phyloP scores from a whole-genome alignment of 2,888 invertebrate species.

The Lepidochitona cinerea region DNA sequence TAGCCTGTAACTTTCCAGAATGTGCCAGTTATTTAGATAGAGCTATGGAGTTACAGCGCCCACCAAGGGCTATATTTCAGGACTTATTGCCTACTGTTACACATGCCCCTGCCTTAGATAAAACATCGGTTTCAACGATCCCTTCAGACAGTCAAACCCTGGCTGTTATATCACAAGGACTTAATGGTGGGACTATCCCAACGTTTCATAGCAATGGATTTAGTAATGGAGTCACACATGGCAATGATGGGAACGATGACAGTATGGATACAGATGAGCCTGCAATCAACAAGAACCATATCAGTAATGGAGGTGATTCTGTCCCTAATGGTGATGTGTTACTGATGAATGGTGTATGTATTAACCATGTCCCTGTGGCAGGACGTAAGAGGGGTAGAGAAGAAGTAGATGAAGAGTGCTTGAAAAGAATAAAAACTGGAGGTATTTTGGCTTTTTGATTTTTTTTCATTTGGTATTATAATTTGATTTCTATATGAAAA shows the following conservation, averaged over 20 bases:
- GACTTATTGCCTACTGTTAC: conserved; percentile 20
- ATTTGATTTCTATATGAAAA: too few species aligned
- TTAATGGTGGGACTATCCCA: conserved; percentile 31
- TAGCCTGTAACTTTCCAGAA: conserved; percentile 42
- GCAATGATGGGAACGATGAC: conserved; percentile 31
- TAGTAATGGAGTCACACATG: background rate
- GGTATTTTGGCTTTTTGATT: conserved; percentile 17
- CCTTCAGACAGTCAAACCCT: conserved; percentile 5
- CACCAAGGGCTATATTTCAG: conserved; percentile 11
- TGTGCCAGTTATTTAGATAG: conserved; percentile 53
- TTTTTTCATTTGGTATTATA: background rate
- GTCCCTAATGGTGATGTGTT: conserved; percentile 24
- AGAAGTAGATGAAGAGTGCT: conserved; percentile 40
- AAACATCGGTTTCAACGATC: background rate
- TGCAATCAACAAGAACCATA: conserved; percentile 18
- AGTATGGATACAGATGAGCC: conserved; percentile 16
- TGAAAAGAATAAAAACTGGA: conserved; percentile 33
- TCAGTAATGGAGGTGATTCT: background rate
- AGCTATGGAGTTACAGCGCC: conserved; percentile 37
- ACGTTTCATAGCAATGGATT: background rate
- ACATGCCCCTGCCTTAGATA: conserved; percentile 8
- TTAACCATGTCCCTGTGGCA: conserved; percentile 36
- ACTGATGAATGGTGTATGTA: conserved; percentile 25
- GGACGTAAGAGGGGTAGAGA: conserved; percentile 55
- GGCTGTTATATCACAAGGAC: conserved; percentile 18